Percentiles rank a stretch among this genome's conserved stretches.
Conservation (phyloP, 2,797 vertebrate genomes). For the Oryzias sinensis region DNA sequence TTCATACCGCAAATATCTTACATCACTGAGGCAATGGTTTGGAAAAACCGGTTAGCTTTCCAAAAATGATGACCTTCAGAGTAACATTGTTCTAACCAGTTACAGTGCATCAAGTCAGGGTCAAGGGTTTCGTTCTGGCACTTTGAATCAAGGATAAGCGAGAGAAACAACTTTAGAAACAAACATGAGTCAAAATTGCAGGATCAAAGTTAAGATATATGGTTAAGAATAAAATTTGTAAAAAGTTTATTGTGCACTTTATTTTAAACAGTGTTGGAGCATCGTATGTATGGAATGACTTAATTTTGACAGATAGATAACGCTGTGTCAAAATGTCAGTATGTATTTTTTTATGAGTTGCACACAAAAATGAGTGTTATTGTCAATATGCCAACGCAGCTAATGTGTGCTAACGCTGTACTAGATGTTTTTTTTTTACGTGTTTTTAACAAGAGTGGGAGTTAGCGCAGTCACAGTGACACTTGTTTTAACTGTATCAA, state of each 20-base stretch:
- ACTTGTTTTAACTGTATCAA: too few relatives aligned
- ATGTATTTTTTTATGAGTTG: too few relatives aligned
- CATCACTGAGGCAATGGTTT: constrained; percentile 10
- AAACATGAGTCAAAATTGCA: constrained; percentile 6
- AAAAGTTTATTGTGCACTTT: constrained; percentile 39
- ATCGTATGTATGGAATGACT: too few relatives aligned
- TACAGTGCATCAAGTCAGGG: neutral
- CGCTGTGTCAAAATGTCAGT: too few relatives aligned
- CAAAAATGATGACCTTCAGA: constrained; percentile 9
- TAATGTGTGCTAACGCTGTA: too few relatives aligned
- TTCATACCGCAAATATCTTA: constrained; percentile 2
- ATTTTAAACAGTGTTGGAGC: too few relatives aligned
- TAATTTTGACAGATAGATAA: too few relatives aligned
- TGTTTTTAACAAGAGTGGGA: too few relatives aligned
- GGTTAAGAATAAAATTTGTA: constrained; percentile 20
- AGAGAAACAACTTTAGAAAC: neutral
- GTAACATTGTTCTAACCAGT: constrained; percentile 16
- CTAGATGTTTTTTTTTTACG: too few relatives aligned
- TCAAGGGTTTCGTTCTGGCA: constrained; percentile 10
- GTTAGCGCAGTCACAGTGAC: too few relatives aligned
- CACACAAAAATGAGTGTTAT: too few relatives aligned
- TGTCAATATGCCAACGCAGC: too few relatives aligned
- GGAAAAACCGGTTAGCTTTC: constrained; percentile 10
- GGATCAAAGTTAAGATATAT: constrained; percentile 13
- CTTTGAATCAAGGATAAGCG: constrained; percentile 7